Base-by-base conservation (phyloP, 2,113 vertebrate genomes). In the Poecile atricapillus region DNA sequence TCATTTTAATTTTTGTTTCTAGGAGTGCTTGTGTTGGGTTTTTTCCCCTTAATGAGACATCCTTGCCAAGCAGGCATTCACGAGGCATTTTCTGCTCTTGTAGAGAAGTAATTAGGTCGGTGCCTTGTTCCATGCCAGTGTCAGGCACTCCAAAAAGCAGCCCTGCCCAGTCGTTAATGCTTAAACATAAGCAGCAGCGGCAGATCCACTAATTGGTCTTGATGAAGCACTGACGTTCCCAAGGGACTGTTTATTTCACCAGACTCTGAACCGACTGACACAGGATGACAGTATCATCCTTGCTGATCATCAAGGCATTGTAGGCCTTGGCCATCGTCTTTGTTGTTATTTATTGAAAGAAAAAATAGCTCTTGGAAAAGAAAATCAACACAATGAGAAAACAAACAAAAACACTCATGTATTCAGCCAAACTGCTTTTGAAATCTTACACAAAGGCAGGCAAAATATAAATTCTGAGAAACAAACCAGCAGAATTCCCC, bases 151-250 rank as follows among this genome's bases (percentile, higher is more conserved):
- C 97, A 98, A 97, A 98, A 96, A 92, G 94, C 96, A 97, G 95
- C 96, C 96, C 97, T 97, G 97, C 97, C 98, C 96, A 96, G 97
- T 98, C 95, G 95, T 98, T 98, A 98, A 97, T 96, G 97, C 96
- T 97, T 97, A 96, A 97, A 98, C 97, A 98, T 93, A 98, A 98
- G 97, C 97, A 97, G 93, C 94, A 83, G 97, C 47, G 5, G 79
- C 97, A 98, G 98, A 97, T 97, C 94, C 95, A 97, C 98, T 98
- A 98, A 98, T 98, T 98, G 97, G 98, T 98, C 97, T 95, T 98
- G 96, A 97, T 97, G 97, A 98, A 98, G 97, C 91, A 90, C 96
- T 97, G 97, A 97, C 64, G 44, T 98, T 98, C 98, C 97, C 97
- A 98, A 98, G 94, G 93, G 94, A 91, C 92, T 96, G 89, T 98